Evolutionary conservation across 37 sponge, comb jelly and placozoan species (phyloP).

Genomic region (Bolinopsis microptera): DNA sequence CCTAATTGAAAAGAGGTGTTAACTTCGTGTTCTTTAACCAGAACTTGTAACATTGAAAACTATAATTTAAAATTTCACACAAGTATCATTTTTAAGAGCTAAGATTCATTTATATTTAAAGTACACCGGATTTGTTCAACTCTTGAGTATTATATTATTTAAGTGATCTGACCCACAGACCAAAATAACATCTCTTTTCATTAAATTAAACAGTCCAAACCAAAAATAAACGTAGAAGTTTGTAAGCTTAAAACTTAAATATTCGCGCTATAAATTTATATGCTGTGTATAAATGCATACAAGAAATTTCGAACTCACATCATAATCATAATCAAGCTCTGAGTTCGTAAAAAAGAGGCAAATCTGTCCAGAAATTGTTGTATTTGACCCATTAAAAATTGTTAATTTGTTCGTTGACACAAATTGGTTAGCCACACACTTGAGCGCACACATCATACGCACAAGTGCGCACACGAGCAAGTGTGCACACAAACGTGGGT

Average conservation of each 20-base stretch:
- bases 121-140: too few relatives aligned
- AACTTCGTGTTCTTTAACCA: background rate
- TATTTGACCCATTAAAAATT: background rate
- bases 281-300: background rate
- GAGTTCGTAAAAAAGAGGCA: background rate
- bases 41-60: background rate
- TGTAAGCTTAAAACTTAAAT: background rate
- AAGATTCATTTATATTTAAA: background rate
- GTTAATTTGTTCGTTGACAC: background rate
- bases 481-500: too few relatives aligned
- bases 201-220: background rate
- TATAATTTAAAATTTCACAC: background rate
- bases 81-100: too few relatives aligned
- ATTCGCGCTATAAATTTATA: background rate
- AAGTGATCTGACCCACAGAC: too few relatives aligned
- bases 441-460: too few relatives aligned
- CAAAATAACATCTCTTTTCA: too few relatives aligned
- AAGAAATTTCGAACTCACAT: background rate
- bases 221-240: background rate
- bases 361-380: background rate
- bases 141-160: too few relatives aligned
- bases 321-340: background rate
- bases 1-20: too few relatives aligned
- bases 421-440: background rate
- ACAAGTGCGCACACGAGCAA: too few relatives aligned